Conservation (phyloP, 1,140 invertebrate genomes). For the Heliothis virescens region DNA sequence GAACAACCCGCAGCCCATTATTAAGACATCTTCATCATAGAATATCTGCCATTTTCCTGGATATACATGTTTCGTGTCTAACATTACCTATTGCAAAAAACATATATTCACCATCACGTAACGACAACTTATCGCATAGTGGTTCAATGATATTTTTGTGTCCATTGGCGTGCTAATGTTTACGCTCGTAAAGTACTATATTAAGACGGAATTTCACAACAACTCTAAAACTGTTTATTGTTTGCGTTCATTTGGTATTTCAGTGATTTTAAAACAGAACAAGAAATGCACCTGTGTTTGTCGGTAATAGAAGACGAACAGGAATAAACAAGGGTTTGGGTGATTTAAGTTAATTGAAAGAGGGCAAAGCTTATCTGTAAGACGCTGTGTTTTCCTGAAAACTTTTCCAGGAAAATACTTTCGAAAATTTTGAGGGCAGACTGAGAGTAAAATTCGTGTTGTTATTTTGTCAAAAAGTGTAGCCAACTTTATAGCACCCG, state of each 20-base stretch:
- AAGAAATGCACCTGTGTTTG: not conserved
- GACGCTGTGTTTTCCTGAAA: too few species aligned
- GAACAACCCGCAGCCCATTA: too few species aligned
- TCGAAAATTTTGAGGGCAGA: too few species aligned
- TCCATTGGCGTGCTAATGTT: not conserved
- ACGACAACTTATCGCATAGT: not conserved
- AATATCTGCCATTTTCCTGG: too few species aligned
- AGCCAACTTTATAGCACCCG: too few species aligned
- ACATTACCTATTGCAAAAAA: too few species aligned
- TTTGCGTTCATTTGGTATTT: conserved; percentile 28
- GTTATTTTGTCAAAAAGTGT: too few species aligned
- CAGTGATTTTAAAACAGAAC: conserved; percentile 29
- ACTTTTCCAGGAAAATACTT: too few species aligned
- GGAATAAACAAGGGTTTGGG: not conserved
- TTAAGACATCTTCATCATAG: too few species aligned
- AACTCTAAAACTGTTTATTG: conserved; percentile 25
- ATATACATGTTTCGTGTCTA: too few species aligned
- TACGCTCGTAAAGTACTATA: conserved; percentile 35
- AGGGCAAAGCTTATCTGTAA: too few species aligned
- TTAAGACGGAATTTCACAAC: conserved; percentile 28
- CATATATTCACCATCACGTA: not conserved
- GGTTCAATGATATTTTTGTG: not conserved
- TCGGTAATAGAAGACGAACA: not conserved
- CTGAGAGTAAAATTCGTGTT: too few species aligned
- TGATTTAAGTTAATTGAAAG: not conserved